These are phyloP conservation scores for Potorous gilbertii DNA, from an alignment of 2,797 vertebrate species.

Conservation along the genomic window DNA sequence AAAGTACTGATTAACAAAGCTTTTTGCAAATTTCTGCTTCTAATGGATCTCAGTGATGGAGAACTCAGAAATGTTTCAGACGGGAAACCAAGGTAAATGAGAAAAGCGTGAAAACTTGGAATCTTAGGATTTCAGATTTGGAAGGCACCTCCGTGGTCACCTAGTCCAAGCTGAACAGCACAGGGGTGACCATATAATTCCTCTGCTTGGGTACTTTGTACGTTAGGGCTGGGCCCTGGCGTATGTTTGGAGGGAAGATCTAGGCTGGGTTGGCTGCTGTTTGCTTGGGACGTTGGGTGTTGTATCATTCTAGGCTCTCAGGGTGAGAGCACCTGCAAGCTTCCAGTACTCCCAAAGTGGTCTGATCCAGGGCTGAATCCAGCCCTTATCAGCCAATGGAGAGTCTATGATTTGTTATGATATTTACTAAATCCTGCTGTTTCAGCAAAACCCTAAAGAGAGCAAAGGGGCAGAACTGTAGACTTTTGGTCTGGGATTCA, in stretches of 20 bases:
- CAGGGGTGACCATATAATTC: background rate
- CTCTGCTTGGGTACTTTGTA: background rate
- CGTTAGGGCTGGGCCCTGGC: background rate
- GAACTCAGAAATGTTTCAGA: background rate
- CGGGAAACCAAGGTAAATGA: background rate
- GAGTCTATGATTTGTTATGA: background rate
- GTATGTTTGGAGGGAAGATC: background rate
- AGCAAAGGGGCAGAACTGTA: background rate
- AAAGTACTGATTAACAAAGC: background rate
- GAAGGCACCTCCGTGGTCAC: background rate
- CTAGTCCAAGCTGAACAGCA: background rate
- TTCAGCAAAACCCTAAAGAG: background rate
- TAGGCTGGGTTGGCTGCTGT: background rate
- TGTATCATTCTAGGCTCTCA: background rate
- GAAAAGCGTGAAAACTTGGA: background rate
- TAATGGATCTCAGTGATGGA: background rate
- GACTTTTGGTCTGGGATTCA: background rate
- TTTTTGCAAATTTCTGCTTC: background rate
- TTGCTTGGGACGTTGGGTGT: background rate
- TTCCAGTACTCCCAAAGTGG: background rate
- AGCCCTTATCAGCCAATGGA: background rate
- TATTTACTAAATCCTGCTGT: background rate
- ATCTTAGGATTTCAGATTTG: background rate
- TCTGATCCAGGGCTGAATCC: background rate
- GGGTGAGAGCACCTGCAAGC: background rate